Evolutionary conservation across 2,888 invertebrate genomes (phyloP), one percentile per base, ranked within the genome.

Genomic region (Pristionchus mayeri): DNA sequence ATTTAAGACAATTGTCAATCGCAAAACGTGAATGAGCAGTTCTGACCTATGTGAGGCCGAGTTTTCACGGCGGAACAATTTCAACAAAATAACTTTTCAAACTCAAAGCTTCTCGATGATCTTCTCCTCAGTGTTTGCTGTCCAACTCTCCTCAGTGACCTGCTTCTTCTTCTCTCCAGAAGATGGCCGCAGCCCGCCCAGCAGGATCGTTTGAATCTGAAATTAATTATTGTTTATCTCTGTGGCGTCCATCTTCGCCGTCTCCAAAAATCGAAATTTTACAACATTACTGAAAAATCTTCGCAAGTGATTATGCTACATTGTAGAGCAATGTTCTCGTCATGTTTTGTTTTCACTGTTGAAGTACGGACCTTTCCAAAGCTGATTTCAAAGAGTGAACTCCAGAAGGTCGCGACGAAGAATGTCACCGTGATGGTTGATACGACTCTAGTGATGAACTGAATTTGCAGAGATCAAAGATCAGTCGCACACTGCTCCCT

Each of bases 341-440:
- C n/a, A n/a, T n/a, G n/a, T n/a, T n/a, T n/a, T n/a, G n/a, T n/a
- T n/a, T n/a, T n/a, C n/a, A n/a, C n/a, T n/a, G n/a, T n/a, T n/a
- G n/a, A n/a, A n/a, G n/a, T 7, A 21, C 27, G 27, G 27, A 80
- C 80, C 80, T 80, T 80, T 80, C 80, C 80, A 18, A 80, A 57
- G 54, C 54, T 57, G 21, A 80, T 80, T 37, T 80, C 80, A n/a
- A 80, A 80, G 6, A 80, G 21, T 7, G 80, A 21, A 37, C 80
- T 80, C 80, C 80, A 80, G 37, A 80, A 80, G 2, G 44, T 80
- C 3, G 80, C 7, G 16, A 52, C 34, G 27, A 80, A 27, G 54
- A 80, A 80, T 2, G 44, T 44, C 4, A 80, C 40, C 13, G 80
- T 57, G 27, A 80, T 57, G n/a, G 30, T 37, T 3, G 54, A 52